Conservation (phyloP, 2,888 invertebrate species). For the Phaonia tiefii region DNA sequence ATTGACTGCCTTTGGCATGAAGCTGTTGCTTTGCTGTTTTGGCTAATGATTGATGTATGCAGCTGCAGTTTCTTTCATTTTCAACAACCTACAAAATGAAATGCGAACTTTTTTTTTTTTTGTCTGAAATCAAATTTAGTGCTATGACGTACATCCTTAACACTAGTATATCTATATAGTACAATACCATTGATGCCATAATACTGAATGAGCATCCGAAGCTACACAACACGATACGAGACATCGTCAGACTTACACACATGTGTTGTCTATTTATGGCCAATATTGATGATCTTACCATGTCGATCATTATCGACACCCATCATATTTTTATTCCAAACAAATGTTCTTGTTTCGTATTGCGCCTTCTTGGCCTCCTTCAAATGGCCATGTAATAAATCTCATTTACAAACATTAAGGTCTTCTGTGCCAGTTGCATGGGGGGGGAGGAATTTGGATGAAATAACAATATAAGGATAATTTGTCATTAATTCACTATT, state of each 20-base stretch:
- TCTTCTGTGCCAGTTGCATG: no score
- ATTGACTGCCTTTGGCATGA: constrained; percentile 48
- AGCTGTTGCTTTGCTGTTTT: constrained; percentile 38
- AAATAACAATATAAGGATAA: no score
- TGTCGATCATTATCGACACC: constrained; percentile 65
- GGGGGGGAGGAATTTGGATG: no score
- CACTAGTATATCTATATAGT: no score
- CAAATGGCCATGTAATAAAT: constrained; percentile 18
- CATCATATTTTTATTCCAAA: constrained; percentile 56
- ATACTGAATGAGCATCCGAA: no score
- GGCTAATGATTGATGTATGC: constrained; percentile 63
- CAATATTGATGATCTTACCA: constrained; percentile 62
- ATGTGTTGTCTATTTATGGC: constrained; percentile 58
- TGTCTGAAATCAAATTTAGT: constrained; percentile 34
- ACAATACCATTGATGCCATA: no score
- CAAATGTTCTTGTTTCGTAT: constrained; percentile 19
- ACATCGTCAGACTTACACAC: constrained; percentile 18
- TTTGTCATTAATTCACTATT: no score
- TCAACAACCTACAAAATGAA: constrained; percentile 36
- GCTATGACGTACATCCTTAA: constrained; percentile 59
- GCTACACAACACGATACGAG: no score
- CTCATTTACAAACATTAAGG: no score
- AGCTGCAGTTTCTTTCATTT: constrained; percentile 52
- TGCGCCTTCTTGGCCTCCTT: not conserved
- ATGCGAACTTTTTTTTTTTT: constrained; percentile 27